Conservation (phyloP, 64 coral and sea anemone genomes). For the Montipora efflorescens region DNA sequence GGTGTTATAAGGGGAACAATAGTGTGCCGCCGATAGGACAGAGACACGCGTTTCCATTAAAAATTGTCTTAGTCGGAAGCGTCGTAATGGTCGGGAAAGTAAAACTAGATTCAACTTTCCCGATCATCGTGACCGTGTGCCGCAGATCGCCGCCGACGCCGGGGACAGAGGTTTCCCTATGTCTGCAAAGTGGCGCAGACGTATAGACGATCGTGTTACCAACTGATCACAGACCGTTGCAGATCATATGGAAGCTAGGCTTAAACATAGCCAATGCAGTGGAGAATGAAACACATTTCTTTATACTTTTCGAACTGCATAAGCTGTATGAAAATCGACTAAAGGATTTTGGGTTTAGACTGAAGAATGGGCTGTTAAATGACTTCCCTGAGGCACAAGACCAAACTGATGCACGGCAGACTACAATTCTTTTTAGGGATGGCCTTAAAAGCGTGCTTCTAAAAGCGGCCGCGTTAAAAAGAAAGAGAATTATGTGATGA, state of each 20-base stretch:
- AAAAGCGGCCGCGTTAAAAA: not conserved
- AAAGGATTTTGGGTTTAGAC: not conserved
- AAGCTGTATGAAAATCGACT: not conserved
- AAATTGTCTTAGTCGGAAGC: too few species aligned
- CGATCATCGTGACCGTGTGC: too few species aligned
- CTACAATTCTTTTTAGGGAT: constrained; percentile 13
- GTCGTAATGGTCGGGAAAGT: too few species aligned
- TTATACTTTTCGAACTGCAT: constrained; percentile 1
- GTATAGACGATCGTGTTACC: too few species aligned
- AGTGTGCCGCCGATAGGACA: too few species aligned
- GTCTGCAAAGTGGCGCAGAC: too few species aligned
- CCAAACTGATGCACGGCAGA: not conserved
- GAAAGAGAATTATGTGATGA: not conserved
- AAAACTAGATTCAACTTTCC: too few species aligned
- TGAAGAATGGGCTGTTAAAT: not conserved
- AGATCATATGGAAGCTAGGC: not conserved
- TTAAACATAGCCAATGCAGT: not conserved
- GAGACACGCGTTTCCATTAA: too few species aligned
- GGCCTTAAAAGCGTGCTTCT: constrained; percentile 4
- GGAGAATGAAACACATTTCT: not conserved
- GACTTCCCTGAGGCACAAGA: constrained; percentile 17
- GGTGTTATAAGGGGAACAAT: too few species aligned
- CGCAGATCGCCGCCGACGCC: too few species aligned
- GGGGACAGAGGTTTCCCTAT: too few species aligned
- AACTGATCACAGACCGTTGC: too few species aligned